Evolutionary conservation across 2,113 vertebrate genomes (phyloP).

Genomic region (Nerophis lumbriciformis): DNA sequence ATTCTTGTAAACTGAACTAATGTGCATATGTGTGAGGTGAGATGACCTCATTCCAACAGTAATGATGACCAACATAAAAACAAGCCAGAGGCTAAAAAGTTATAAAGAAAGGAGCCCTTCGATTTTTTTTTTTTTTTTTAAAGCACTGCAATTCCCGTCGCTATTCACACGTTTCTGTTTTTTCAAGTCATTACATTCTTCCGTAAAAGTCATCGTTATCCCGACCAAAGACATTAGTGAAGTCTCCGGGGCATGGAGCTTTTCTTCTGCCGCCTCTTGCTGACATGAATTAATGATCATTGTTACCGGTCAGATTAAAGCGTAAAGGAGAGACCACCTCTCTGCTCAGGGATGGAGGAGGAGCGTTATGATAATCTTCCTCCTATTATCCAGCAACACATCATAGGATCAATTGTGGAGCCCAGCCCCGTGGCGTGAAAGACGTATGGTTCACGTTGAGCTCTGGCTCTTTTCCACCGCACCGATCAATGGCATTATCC

Average conservation of each 20-base stretch:
- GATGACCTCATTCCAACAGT: background rate
- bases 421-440: background rate
- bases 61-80: too few species aligned
- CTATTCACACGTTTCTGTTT: background rate
- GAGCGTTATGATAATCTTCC: slow-evolving; percentile 1
- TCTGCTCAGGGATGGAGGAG: background rate
- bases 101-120: background rate
- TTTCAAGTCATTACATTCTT: background rate
- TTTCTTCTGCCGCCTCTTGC: slow-evolving; percentile 4
- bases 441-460: background rate
- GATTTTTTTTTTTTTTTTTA: background rate
- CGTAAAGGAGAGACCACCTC: background rate
- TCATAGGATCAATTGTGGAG: background rate
- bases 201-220: background rate
- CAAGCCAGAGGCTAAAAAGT: background rate
- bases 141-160: too few species aligned
- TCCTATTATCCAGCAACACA: background rate
- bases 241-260: background rate
- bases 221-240: slow-evolving; percentile 1
- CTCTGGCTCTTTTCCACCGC: background rate
- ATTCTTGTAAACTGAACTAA: background rate
- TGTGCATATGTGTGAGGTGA: background rate
- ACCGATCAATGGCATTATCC: slow-evolving; percentile 1
- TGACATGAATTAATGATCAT: slow-evolving; percentile 25
- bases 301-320: slow-evolving; percentile 17